phyloP scores from a whole-genome alignment of 1,140 invertebrate genomes.

The Temnothorax curvispinosus region DNA sequence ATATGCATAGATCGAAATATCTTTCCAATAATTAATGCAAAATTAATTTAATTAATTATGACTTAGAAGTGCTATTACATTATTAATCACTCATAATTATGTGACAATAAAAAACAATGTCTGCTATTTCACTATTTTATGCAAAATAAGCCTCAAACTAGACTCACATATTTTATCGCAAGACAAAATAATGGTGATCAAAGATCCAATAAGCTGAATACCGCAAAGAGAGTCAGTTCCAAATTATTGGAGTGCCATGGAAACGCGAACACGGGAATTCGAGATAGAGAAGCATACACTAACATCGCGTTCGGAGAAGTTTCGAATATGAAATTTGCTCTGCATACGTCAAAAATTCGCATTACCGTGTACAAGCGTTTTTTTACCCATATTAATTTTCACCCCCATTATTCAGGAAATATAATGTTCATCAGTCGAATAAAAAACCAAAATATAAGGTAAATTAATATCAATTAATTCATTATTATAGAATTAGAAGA shows the following conservation, averaged over 20 bases:
- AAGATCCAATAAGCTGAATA: constrained; percentile 71
- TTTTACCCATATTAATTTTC: constrained; percentile 8
- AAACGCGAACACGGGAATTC: constrained; percentile 38
- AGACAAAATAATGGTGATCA: constrained; percentile 12
- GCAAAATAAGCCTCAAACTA: background rate
- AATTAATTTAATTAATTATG: background rate
- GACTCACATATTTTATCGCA: constrained; percentile 24
- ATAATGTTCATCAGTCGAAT: background rate
- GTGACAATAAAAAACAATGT: background rate
- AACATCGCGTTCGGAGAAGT: constrained; percentile 19
- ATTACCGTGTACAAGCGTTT: background rate
- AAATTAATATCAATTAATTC: background rate
- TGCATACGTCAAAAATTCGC: constrained; percentile 13
- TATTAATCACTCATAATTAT: background rate
- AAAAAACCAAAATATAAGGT: background rate
- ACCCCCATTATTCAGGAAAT: background rate
- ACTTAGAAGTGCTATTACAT: background rate
- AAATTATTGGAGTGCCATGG: constrained; percentile 46
- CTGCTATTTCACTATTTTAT: constrained; percentile 55
- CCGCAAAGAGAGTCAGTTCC: constrained; percentile 63
- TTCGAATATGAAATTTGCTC: constrained; percentile 23
- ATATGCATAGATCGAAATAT: background rate
- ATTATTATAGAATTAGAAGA: background rate
- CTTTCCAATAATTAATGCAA: background rate
- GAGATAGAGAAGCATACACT: constrained; percentile 1